These are phyloP conservation scores for Prostheceraeus crozeri DNA, from an alignment of 2,888 invertebrate species.

Conservation along the genomic window DNA sequence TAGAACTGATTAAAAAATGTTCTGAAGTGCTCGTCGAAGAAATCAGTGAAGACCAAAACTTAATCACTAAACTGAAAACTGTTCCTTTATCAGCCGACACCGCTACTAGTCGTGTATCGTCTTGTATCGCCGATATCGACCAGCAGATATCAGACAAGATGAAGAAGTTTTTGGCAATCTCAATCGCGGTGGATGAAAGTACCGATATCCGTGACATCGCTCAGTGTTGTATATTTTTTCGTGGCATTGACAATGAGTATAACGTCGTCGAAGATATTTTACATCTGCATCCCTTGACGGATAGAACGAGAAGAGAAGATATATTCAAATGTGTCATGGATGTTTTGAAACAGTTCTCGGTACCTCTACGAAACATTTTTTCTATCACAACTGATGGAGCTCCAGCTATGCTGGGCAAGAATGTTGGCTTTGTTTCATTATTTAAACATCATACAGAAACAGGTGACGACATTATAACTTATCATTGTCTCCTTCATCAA, in stretches of 20 bases:
- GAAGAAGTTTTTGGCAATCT: not conserved
- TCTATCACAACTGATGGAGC: constrained; percentile 29
- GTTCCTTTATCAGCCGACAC: constrained; percentile 13
- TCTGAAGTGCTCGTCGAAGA: constrained; percentile 4
- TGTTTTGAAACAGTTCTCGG: not conserved
- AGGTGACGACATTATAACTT: constrained; percentile 28
- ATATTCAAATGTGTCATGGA: constrained; percentile 13
- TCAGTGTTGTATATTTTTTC: constrained; percentile 17
- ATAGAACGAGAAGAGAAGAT: constrained; percentile 30
- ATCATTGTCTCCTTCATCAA: constrained; percentile 34
- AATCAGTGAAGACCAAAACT: not conserved
- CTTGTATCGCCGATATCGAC: constrained; percentile 14
- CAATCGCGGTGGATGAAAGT: constrained; percentile 10
- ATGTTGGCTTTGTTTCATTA: constrained; percentile 14
- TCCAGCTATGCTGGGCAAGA: constrained; percentile 19
- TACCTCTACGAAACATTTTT: constrained; percentile 19
- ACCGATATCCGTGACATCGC: constrained; percentile 22
- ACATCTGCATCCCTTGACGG: constrained; percentile 6
- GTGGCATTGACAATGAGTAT: constrained; percentile 17
- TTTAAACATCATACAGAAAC: constrained; percentile 31
- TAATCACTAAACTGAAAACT: not conserved
- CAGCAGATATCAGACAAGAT: constrained; percentile 8
- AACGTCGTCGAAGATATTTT: constrained; percentile 29
- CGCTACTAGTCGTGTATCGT: not conserved
- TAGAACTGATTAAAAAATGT: constrained; percentile 23